A percentile compares a stretch with the other conserved stretches of the same genome.
Conservation (phyloP, 1,140 invertebrate species). For the Hestina assimilis region DNA sequence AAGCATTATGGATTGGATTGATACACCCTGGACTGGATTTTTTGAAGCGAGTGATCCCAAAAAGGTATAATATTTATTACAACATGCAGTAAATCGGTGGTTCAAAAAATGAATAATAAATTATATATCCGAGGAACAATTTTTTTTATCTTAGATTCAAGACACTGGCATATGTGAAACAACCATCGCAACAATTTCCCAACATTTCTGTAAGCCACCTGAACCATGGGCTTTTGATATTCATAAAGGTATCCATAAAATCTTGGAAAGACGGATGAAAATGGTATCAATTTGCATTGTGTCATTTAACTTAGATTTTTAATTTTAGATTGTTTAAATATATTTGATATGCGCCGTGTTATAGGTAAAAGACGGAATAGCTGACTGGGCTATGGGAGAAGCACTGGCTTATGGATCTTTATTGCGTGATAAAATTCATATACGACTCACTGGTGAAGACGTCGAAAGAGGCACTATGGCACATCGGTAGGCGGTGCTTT, state of each 20-base stretch:
- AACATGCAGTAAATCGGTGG: no score
- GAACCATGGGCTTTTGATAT: constrained; percentile 81
- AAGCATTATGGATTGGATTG: constrained; percentile 87
- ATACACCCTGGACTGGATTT: constrained; percentile 90
- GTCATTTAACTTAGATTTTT: no score
- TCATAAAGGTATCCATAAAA: constrained; percentile 81
- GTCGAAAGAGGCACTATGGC: constrained; percentile 93
- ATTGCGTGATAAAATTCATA: constrained; percentile 80
- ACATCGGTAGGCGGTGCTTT: no score
- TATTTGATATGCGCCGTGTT: no score
- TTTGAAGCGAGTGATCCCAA: constrained; percentile 81
- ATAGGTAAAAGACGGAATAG: constrained; percentile 77
- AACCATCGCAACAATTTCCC: constrained; percentile 83
- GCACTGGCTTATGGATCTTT: constrained; percentile 90
- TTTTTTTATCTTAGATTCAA: constrained; percentile 54
- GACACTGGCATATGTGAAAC: constrained; percentile 85
- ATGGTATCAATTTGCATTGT: no score
- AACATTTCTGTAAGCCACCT: constrained; percentile 83
- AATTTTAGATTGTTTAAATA: no score
- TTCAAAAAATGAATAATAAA: no score
- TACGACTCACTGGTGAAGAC: constrained; percentile 89
- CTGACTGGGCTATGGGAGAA: constrained; percentile 93
- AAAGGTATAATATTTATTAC: constrained; percentile 63
- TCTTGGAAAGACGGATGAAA: constrained; percentile 82
- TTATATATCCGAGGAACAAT: no score